Evolutionary conservation across 2,888 invertebrate genomes (phyloP), one percentile per base, ranked within the genome.

Genomic region (Syrphus vitripennis): DNA sequence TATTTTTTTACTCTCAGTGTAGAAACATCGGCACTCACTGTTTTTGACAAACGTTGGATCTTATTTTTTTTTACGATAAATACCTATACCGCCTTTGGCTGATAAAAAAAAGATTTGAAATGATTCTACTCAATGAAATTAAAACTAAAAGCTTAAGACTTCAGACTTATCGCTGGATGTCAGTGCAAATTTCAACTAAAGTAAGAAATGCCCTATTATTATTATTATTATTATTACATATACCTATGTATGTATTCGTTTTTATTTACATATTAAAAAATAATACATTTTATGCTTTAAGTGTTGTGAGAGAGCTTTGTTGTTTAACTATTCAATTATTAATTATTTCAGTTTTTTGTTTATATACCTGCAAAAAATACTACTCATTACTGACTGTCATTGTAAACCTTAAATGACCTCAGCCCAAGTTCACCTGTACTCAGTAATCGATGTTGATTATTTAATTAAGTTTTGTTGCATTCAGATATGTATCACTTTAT

Each of bases 91-190:
- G 7, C 3, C 9, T 24, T 14, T 14, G 19, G n/a, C 24, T 61
- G 61, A 40, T 42, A 1, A 16, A 26, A 26, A 24, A 61, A n/a
- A 63, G 40, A 29, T 3, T 2, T 37, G 6, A 4, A n/a, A 81
- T 75, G 59, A 26, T 31, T 53, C 21, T 31, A 7, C n/a, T 57
- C 9, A 61, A 59, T 21, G 12, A 69, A 6, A 37, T 61, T n/a
- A 78, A 48, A 42, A 3, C 6, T 10, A 14, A 48, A 16, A 48
- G 29, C 9, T 4, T 63, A 24, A 29, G 16, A n/a, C n/a, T 31
- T 19, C 69, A 48, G 40, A 57, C 55, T 1, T n/a, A 63, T 40
- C 55, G 83, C 4, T 12, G 24, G 31, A 79, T 83, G 70, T 57
- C 83, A 6, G 24, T 50, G 29, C 63, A 79, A n/a, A 24, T 70